Base-by-base conservation (phyloP, 1,140 invertebrate genomes). In the Mamestra configurata region DNA sequence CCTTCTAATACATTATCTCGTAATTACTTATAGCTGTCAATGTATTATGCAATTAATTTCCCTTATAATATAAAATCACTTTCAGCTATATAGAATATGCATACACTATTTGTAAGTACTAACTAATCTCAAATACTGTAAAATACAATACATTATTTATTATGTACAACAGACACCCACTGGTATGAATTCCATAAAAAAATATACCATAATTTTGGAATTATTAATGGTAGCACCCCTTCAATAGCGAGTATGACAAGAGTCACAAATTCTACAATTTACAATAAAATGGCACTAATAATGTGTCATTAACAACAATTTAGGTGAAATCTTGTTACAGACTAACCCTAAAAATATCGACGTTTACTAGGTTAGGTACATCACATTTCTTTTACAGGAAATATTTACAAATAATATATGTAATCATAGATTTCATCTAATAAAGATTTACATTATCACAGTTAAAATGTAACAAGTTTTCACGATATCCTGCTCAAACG, bases 171-270 rank as follows among this genome's bases (percentile, higher is more conserved):
- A 92, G 91, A 93, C 89, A 93, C 89, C 88, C 94, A 93, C 94
- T 94, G 95, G 95, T 94, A 92, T 94, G 90, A 88, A 90, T 91
- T 92, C 92, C 91, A 92, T 93, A 94, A 90, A 93, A 93, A 94
- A 93, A 94, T 94, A 95, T 93, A 95, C 94, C 94, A 93, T 88
- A 91, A 93, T 92, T 93, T 94, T 95, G 94, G 92, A 95, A 95
- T 95, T 95, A 95, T 95, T 92, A 91, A 94, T 95, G 95, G 95
- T 95, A 95, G 95, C 95, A 95, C 95, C 95, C 95, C 95, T 95
- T 94, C 91, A 92, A 88, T 93, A 95, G 94, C 95, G 90, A 95
- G 95, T 95, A 95, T 95, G 95, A 95, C 95, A 95, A 95, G 95
- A 95, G 92, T 95, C 94, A 95, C 94, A 94, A 92, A 88, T 90